Evolutionary conservation across 1,140 invertebrate species (phyloP).

Genomic region (Cylas formicarius): DNA sequence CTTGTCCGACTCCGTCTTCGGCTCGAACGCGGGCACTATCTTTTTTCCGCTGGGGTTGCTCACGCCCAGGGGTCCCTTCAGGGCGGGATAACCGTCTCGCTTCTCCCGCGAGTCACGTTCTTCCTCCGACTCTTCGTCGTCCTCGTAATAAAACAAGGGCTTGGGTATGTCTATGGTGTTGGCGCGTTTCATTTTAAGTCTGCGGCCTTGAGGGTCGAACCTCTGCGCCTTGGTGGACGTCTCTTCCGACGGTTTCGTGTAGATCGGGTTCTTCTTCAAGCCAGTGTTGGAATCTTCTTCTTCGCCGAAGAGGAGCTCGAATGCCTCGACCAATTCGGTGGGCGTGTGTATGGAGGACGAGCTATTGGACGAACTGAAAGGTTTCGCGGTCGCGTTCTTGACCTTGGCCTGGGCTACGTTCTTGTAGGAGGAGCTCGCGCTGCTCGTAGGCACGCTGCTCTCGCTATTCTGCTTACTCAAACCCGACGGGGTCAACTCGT

Average conservation of each 20-base stretch:
- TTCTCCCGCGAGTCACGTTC: conserved; percentile 37
- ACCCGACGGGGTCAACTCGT: conserved; percentile 32
- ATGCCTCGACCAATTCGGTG: conserved; percentile 27
- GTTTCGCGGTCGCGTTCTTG: conserved; percentile 42
- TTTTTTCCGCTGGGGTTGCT: conserved; percentile 42
- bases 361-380: conserved; percentile 38
- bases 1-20: conserved; percentile 75
- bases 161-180: conserved; percentile 84
- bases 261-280: conserved; percentile 22
- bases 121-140: conserved; percentile 35
- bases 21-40: conserved; percentile 60
- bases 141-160: conserved; percentile 50
- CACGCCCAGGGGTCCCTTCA: conserved; percentile 52
- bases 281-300: conserved; percentile 18
- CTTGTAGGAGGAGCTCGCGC: conserved; percentile 26
- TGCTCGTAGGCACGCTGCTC: conserved; percentile 24
- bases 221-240: conserved; percentile 40
- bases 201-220: conserved; percentile 53
- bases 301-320: conserved; percentile 27
- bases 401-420: conserved; percentile 34
- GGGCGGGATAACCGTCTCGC: conserved; percentile 42
- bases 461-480: conserved; percentile 35
- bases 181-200: conserved; percentile 73
- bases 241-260: conserved; percentile 13
- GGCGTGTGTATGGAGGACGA: conserved; percentile 36